Evolutionary conservation across 2,888 invertebrate species (phyloP).

Genomic region (Lottia gigantea): DNA sequence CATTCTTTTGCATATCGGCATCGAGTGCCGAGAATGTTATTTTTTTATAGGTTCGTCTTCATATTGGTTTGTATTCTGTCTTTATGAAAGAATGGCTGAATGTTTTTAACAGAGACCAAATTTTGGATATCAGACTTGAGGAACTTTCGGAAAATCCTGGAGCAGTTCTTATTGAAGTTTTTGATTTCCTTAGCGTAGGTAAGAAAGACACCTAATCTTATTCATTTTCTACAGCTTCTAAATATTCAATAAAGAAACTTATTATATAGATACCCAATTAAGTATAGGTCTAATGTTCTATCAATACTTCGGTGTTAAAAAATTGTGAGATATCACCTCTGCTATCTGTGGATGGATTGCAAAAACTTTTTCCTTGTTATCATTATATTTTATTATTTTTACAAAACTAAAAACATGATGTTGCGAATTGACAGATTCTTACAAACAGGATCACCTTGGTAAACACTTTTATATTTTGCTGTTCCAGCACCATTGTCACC

Average conservation of each 20-base stretch:
- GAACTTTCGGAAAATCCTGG: background rate
- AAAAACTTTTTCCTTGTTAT: background rate
- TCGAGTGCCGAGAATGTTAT: no score
- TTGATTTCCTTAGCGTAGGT: constrained; percentile 14
- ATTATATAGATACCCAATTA: no score
- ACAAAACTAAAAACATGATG: no score
- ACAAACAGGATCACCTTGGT: no score
- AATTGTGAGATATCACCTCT: no score
- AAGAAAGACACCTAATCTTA: background rate
- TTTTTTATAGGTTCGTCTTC: background rate
- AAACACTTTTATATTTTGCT: no score
- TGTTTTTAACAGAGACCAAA: background rate
- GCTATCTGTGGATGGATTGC: background rate
- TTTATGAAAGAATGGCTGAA: background rate
- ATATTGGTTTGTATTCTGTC: background rate
- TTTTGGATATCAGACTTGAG: background rate
- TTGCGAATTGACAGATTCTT: no score
- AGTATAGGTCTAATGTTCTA: no score
- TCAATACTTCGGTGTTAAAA: no score
- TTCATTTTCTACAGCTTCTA: no score
- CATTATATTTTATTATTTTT: background rate
- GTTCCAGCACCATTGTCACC: constrained; percentile 16
- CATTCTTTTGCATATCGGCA: background rate
- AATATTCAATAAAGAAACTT: no score
- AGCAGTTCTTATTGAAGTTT: background rate